Evolutionary conservation across 2,797 vertebrate genomes (phyloP), one percentile per base, ranked within the genome.

Genomic region (Botia almorhae): DNA sequence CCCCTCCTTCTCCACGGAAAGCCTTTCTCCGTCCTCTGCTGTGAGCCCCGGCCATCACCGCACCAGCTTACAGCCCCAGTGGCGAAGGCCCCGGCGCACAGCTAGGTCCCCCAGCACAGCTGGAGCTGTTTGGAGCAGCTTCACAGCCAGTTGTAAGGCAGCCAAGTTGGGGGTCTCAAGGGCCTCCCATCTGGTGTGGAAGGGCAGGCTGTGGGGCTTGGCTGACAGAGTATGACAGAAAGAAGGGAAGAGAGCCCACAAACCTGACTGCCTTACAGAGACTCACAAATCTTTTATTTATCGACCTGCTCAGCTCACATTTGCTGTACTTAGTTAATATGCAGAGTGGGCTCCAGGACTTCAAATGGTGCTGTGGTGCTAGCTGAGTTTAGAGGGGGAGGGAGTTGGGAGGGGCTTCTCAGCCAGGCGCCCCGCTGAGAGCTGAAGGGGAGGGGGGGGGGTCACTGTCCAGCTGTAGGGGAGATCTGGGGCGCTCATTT

Each of bases 261-360:
- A 81, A 83, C 82, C 79, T 81, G 78, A 81, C 78, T 73, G 82
- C 81, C 83, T 85, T 85, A 72, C 51, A 74, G 80, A 71, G 74
- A 76, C 71, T 65, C 83, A 84, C 84, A 89, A 85, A 91, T 92
- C 86, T 92, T 93, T 92, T 87, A 92, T 91, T 93, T 85, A 92
- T 89, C 71, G 71, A 68, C 77, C 63, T 76, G 81, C 85, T 89
- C 86, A 39, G 76, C 84, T 90, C 83, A 81, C 74, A 83, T 87
- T 88, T 85, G 85, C 85, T 84, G 87, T 87, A 86, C 83, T 88
- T 90, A 88, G 86, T 92, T 91, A 88, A 87, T 87, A 92, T 90
- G 89, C 89, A 89, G 87, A 90, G 82, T 87, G 87, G 87, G 88
- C 73, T 85, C 88, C 16, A 63, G 83, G 82, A 85, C 86, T 86